phyloP scores from a whole-genome alignment of 2,888 invertebrate species.

The Lepidochrysops patricia region DNA sequence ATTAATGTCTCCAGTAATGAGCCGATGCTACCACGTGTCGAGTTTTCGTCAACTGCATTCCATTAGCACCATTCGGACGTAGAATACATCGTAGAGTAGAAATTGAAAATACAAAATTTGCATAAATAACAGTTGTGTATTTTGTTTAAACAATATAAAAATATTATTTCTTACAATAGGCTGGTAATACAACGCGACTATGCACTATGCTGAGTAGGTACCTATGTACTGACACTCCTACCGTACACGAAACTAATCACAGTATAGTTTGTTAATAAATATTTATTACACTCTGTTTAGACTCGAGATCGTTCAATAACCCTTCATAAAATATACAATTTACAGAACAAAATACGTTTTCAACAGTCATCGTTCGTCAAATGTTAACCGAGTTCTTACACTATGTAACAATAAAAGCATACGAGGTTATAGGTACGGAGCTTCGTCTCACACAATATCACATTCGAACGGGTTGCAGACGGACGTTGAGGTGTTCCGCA shows the following conservation, averaged over 20 bases:
- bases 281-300: slow-evolving; percentile 42
- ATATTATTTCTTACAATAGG: slow-evolving; percentile 63
- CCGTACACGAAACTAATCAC: slow-evolving; percentile 48
- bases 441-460: slow-evolving; percentile 34
- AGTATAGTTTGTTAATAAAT: slow-evolving; percentile 62
- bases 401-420: slow-evolving; percentile 58
- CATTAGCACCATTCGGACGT: slow-evolving; percentile 60
- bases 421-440: slow-evolving; percentile 37
- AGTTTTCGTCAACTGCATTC: slow-evolving; percentile 10
- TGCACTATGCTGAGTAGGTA: slow-evolving; percentile 26
- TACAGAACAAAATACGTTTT: slow-evolving; percentile 56
- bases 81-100: slow-evolving; percentile 41
- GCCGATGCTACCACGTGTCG: not conserved
- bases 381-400: slow-evolving; percentile 42
- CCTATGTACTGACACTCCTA: slow-evolving; percentile 25
- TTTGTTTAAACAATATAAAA: slow-evolving; percentile 71
- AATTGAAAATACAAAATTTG: slow-evolving; percentile 57
- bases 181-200: slow-evolving; percentile 45
- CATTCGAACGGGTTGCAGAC: slow-evolving; percentile 76
- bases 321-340: slow-evolving; percentile 63
- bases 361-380: slow-evolving; percentile 42
- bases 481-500: slow-evolving; percentile 96
- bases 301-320: slow-evolving; percentile 57
- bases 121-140: slow-evolving; percentile 60
- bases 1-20: not conserved